A percentile compares a stretch with the other conserved stretches of the same genome.
These are phyloP conservation scores for Drosophila atripex DNA, from an alignment of 2,888 invertebrate genomes.

Conservation along the genomic window DNA sequence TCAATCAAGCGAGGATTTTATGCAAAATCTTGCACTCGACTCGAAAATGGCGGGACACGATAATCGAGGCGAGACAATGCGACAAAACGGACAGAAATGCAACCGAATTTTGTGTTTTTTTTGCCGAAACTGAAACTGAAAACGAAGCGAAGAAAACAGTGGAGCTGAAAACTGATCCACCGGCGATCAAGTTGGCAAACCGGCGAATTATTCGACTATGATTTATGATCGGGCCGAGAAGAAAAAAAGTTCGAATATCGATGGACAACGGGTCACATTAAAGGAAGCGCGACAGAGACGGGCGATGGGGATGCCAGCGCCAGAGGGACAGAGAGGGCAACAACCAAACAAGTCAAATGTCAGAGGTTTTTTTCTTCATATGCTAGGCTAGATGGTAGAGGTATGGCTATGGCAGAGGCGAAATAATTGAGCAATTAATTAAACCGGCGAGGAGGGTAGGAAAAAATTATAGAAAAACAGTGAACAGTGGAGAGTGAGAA, in stretches of 20 bases:
- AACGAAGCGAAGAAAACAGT: background rate
- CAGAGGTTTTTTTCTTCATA: constrained; percentile 62
- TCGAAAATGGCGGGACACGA: constrained; percentile 15
- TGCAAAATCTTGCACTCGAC: constrained; percentile 32
- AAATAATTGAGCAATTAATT: constrained; percentile 80
- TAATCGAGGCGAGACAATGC: constrained; percentile 18
- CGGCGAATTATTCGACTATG: constrained; percentile 56
- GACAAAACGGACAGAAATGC: constrained; percentile 37
- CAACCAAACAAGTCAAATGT: constrained; percentile 66
- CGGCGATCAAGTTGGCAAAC: constrained; percentile 27
- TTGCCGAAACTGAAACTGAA: background rate
- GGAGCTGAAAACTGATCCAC: constrained; percentile 14
- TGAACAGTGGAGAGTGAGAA: constrained; percentile 18
- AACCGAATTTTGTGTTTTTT: constrained; percentile 25
- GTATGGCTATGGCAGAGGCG: constrained; percentile 35
- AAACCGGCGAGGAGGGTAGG: constrained; percentile 57
- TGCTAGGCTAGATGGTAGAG: no score
- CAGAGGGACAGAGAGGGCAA: constrained; percentile 7
- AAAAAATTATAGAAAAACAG: constrained; percentile 42
- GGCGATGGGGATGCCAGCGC: background rate
- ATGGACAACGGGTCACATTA: constrained; percentile 63
- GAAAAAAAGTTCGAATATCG: constrained; percentile 13
- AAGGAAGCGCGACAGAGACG: constrained; percentile 58
- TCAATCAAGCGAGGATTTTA: constrained; percentile 39
- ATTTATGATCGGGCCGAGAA: constrained; percentile 54